phyloP scores from a whole-genome alignment of 2,113 vertebrate genomes.

The Cyanoramphus novaezelandiae region DNA sequence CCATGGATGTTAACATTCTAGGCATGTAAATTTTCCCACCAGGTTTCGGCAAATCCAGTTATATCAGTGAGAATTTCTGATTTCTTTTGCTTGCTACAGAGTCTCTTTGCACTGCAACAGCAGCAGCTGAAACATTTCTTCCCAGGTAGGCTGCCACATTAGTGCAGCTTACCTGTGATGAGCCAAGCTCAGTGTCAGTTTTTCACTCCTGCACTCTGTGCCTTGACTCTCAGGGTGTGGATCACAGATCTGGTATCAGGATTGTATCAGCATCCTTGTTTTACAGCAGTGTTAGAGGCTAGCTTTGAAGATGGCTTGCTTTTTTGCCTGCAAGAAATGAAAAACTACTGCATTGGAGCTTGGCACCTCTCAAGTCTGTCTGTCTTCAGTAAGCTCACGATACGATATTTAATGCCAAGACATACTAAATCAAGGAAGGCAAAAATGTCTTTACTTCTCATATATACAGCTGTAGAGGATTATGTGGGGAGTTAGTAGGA shows the following conservation, averaged over 20 bases:
- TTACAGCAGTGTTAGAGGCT: background rate
- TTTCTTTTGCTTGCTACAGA: background rate
- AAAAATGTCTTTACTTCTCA: background rate
- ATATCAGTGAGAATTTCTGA: background rate
- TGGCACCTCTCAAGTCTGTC: background rate
- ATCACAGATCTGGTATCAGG: background rate
- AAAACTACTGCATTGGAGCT: background rate
- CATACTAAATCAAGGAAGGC: background rate
- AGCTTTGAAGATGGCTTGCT: background rate
- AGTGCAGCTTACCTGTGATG: background rate
- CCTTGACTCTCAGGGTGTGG: background rate
- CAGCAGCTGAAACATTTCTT: background rate
- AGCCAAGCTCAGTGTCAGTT: background rate
- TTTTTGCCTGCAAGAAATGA: background rate
- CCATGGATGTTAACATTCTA: constrained; percentile 25
- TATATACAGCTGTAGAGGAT: background rate
- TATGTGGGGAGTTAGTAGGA: background rate
- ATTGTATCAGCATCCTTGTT: background rate
- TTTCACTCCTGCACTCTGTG: background rate
- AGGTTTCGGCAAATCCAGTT: constrained; percentile 8
- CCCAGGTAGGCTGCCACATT: background rate
- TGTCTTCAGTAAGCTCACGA: background rate
- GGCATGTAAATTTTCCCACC: background rate
- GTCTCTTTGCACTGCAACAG: background rate
- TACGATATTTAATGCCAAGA: background rate